Percentiles rank a stretch among this genome's conserved stretches.
phyloP scores from a whole-genome alignment of 2,888 invertebrate genomes.

The Drosophila melanosoma region DNA sequence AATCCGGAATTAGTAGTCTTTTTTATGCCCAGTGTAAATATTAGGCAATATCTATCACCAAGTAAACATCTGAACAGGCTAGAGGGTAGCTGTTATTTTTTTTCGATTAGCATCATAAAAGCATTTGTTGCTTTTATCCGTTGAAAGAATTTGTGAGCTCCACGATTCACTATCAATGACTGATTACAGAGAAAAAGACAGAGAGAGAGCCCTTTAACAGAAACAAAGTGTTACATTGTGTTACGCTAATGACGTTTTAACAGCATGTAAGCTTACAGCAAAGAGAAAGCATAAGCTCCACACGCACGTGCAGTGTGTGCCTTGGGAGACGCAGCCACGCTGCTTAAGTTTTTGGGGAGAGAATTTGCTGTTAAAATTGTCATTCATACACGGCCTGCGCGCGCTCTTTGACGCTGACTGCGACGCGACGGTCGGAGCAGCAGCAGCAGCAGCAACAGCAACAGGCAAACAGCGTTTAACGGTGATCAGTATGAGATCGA shows the following conservation, averaged over 20 bases:
- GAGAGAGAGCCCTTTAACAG: constrained; percentile 26
- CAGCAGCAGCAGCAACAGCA: constrained; percentile 42
- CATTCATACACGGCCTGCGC: constrained; percentile 58
- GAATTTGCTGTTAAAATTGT: constrained; percentile 59
- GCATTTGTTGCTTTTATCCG: constrained; percentile 47
- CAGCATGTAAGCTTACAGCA: constrained; percentile 44
- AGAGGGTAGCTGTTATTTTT: constrained; percentile 4
- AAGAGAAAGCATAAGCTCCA: constrained; percentile 45
- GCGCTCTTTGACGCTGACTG: constrained; percentile 56
- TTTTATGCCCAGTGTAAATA: constrained; percentile 21
- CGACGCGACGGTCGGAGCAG: constrained; percentile 30
- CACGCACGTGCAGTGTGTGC: constrained; percentile 63
- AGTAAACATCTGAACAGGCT: constrained; percentile 21
- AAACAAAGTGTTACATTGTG: constrained; percentile 49
- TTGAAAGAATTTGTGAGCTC: constrained; percentile 17
- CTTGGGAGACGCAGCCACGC: constrained; percentile 24
- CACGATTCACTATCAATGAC: constrained; percentile 31
- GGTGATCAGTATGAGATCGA: constrained; percentile 75
- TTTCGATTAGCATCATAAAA: constrained; percentile 32
- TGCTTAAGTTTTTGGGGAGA: constrained; percentile 27
- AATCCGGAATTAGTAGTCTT: not conserved
- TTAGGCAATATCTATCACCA: constrained; percentile 49
- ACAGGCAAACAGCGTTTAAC: constrained; percentile 58
- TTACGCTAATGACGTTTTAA: constrained; percentile 23
- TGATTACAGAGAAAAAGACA: constrained; percentile 50